These are phyloP conservation scores for Hoplostethus atlanticus DNA, from an alignment of 2,797 vertebrate species.

Conservation along the genomic window DNA sequence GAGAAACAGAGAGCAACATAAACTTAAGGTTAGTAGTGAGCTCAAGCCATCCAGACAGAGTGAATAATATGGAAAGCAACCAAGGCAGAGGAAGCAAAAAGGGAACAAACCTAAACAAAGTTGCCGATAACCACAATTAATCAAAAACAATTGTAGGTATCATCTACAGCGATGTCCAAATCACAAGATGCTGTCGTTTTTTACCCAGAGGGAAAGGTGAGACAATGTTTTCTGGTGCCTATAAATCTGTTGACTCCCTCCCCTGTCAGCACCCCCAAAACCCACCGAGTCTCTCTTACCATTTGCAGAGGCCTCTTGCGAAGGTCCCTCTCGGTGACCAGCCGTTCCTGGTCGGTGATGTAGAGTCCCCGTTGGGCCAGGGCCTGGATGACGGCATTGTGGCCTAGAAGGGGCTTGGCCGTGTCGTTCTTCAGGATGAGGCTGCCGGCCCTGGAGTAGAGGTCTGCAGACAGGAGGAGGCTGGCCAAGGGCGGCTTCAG, in stretches of 20 bases:
- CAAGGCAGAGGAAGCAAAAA: background rate
- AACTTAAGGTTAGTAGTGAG: background rate
- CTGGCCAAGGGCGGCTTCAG: slow-evolving; percentile 94
- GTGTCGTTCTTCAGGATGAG: slow-evolving; percentile 93
- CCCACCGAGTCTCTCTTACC: slow-evolving; percentile 82
- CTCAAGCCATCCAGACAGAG: background rate
- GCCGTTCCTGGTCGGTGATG: slow-evolving; percentile 94
- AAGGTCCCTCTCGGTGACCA: slow-evolving; percentile 96
- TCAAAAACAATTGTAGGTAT: no score
- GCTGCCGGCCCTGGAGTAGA: slow-evolving; percentile 95
- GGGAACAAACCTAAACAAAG: background rate
- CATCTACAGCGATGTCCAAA: no score
- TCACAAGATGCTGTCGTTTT: no score
- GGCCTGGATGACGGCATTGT: slow-evolving; percentile 95
- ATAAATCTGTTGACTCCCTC: no score
- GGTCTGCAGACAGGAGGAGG: slow-evolving; percentile 94
- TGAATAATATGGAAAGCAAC: background rate
- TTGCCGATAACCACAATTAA: no score
- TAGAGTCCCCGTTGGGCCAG: slow-evolving; percentile 96
- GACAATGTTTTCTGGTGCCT: background rate
- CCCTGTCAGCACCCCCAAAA: no score
- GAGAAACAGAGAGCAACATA: background rate
- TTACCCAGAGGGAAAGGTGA: no score
- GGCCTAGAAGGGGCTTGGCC: slow-evolving; percentile 92
- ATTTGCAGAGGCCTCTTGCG: slow-evolving; percentile 96